Base-by-base conservation (phyloP, 2,888 invertebrate genomes). In the Pocota personata region DNA sequence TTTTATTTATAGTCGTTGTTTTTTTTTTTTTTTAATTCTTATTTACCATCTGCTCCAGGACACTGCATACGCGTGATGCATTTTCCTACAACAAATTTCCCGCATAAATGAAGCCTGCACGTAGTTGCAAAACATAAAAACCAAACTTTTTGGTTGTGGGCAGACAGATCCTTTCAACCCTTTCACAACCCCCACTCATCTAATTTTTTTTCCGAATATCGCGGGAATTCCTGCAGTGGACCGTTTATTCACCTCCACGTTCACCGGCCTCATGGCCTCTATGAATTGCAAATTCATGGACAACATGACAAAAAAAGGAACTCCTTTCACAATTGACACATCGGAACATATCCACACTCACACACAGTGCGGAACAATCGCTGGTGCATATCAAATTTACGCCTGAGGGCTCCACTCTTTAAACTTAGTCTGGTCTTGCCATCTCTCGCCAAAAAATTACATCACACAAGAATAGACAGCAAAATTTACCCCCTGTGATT, bases 291-390 rank as follows among this genome's bases (percentile, higher is more conserved):
- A 71, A 78, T 67, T 72, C 78, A 69, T 73, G 66, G 48, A 66
- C 66, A 66, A 43, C 66, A 30, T 12, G 3, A 19, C 50, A 40
- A 19, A 19, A 24, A 72, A 55, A 67, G 27, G 57, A 8, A 30
- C 30, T 64, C 67, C 79, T 52, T 71, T 75, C 69, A 67, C 75
- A 75, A 84, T 80, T 84, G 84, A 84, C 84, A 84, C 84, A 84
- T 75, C 71, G 66, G 50, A 69, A 64, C 50, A 57, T 19, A 79
- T 60, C 16, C 32, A 62, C 57, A 69, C 46, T 60, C 46, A 52
- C 16, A 50, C 37, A 14, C 46, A 52, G 30, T 71, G 71, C 30
- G 46, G 37, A 60, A 52, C 75, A 80, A 84, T 80, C 64, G 35
- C n/a, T 75, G 50, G 75, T 12, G 69, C 75, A 75, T 80, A 84